Evolutionary conservation across 2,113 vertebrate species (phyloP).

Genomic region (Bothrops jararaca): DNA sequence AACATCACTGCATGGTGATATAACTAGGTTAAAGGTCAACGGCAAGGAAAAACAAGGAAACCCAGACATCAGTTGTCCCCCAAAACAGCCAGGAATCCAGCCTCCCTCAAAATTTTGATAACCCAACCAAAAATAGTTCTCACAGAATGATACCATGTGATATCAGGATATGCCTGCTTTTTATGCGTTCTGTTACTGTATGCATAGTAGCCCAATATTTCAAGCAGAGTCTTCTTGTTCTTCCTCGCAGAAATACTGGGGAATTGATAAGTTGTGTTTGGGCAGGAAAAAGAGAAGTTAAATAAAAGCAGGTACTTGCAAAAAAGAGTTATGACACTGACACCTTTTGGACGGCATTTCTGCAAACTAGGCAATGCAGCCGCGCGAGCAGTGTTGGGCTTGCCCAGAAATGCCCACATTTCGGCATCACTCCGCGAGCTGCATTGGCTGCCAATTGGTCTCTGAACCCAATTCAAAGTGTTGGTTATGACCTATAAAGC

Average conservation of each 20-base stretch:
- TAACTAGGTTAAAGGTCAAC: too few species aligned
- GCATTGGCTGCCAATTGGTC: too few species aligned
- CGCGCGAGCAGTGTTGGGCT: too few species aligned
- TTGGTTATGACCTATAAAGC: too few species aligned
- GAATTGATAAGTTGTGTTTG: neutral
- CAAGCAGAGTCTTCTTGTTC: neutral
- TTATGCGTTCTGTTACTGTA: neutral
- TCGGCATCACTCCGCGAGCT: too few species aligned
- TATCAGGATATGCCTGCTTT: neutral
- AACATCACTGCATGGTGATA: too few species aligned
- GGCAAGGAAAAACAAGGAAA: neutral
- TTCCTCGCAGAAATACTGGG: neutral
- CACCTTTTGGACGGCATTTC: neutral
- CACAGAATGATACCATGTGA: neutral
- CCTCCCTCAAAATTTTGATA: neutral
- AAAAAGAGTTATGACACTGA: accelerated
- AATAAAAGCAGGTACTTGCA: neutral
- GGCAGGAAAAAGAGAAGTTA: neutral
- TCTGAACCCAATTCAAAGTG: too few species aligned
- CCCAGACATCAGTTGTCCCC: neutral
- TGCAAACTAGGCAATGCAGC: neutral
- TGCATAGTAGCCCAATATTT: neutral
- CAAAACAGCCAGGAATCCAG: neutral
- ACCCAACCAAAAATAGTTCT: neutral
- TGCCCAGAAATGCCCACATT: too few species aligned